These are phyloP conservation scores for Drosophila sucinea DNA, from an alignment of 1,140 invertebrate species.

Conservation along the genomic window DNA sequence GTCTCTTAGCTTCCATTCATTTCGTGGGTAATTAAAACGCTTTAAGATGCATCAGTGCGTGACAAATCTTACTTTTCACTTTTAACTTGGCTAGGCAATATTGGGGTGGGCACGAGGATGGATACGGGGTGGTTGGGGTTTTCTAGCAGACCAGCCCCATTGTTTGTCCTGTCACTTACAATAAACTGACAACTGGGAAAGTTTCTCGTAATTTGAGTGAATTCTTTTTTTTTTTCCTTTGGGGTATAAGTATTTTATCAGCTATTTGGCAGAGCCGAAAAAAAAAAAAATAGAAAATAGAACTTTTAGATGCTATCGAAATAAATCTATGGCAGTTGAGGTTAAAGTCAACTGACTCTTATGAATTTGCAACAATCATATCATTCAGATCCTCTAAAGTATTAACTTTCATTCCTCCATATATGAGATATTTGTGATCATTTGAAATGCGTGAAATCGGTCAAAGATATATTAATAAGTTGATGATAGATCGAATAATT, in stretches of 20 bases:
- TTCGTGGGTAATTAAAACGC: slow-evolving; percentile 81
- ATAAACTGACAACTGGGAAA: slow-evolving; percentile 15
- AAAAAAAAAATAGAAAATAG: background rate
- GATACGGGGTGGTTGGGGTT: slow-evolving; percentile 48
- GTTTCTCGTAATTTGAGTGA: slow-evolving; percentile 9
- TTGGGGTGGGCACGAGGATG: slow-evolving; percentile 3
- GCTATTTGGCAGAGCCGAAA: background rate
- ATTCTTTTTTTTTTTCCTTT: background rate
- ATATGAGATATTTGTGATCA: too few relatives aligned
- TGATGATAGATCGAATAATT: too few relatives aligned
- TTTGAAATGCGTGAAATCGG: too few relatives aligned
- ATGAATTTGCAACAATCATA: too few relatives aligned
- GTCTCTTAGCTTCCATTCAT: slow-evolving; percentile 46
- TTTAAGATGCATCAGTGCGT: slow-evolving; percentile 82
- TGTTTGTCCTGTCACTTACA: slow-evolving; percentile 67
- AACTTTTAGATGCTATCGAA: background rate
- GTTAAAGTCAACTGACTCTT: too few relatives aligned
- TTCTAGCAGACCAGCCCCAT: slow-evolving; percentile 38
- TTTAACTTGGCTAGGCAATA: slow-evolving; percentile 46
- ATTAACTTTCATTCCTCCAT: too few relatives aligned
- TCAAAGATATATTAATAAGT: too few relatives aligned
- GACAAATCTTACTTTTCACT: slow-evolving; percentile 82
- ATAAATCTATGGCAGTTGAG: too few relatives aligned
- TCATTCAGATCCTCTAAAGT: too few relatives aligned
- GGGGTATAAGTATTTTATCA: slow-evolving; percentile 27